Conservation (phyloP, 2,888 invertebrate species). For the Agonopterix arenella region DNA sequence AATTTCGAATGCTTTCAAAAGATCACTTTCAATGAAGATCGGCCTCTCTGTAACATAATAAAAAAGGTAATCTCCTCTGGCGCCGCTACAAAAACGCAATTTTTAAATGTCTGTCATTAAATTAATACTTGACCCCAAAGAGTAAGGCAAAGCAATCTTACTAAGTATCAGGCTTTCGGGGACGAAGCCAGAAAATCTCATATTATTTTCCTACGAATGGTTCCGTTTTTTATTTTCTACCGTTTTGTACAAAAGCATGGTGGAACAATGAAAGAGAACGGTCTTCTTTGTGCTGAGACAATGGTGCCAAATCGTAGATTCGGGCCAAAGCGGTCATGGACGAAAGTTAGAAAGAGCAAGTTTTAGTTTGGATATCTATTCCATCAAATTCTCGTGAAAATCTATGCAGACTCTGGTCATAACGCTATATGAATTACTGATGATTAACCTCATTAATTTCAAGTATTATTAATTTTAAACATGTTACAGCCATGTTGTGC, state of each 20-base stretch:
- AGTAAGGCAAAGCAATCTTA: constrained; percentile 50
- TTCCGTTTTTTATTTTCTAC: constrained; percentile 27
- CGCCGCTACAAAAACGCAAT: constrained; percentile 35
- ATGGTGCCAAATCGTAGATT: constrained; percentile 20
- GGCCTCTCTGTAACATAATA: not conserved
- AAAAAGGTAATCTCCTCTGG: not conserved
- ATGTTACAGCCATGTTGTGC: too few species aligned
- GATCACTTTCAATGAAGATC: too few species aligned
- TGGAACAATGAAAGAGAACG: constrained; percentile 41
- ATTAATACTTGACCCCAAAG: constrained; percentile 48
- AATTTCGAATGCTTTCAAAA: too few species aligned
- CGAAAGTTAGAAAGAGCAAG: too few species aligned
- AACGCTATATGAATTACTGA: too few species aligned
- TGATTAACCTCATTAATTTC: too few species aligned
- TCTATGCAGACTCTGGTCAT: too few species aligned
- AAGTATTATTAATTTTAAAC: too few species aligned
- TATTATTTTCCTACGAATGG: constrained; percentile 46
- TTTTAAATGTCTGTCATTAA: constrained; percentile 60
- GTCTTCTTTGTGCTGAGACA: constrained; percentile 45
- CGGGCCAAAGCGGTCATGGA: too few species aligned
- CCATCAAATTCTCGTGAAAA: too few species aligned
- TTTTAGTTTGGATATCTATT: too few species aligned
- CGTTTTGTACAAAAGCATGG: constrained; percentile 34
- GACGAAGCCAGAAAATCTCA: constrained; percentile 39
- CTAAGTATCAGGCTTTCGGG: constrained; percentile 36